Evolutionary conservation across 2,113 vertebrate species (phyloP).

Genomic region (Falcunculus frontatus): DNA sequence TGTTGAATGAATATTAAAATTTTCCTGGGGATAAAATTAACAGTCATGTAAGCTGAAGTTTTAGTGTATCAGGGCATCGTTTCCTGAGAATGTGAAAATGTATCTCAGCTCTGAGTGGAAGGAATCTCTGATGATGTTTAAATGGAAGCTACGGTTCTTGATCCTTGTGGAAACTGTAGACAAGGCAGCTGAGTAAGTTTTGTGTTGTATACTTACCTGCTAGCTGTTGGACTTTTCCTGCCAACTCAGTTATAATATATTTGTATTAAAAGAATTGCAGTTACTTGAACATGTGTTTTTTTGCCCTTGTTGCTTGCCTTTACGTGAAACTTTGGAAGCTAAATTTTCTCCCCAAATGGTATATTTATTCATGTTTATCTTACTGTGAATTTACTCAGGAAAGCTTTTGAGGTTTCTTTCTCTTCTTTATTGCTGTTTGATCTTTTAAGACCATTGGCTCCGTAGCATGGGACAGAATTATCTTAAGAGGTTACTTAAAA

Average conservation of each 20-base stretch:
- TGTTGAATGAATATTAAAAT: not conserved
- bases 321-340: not conserved
- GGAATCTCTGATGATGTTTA: not conserved
- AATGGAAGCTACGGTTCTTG: not conserved
- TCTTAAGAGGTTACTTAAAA: not conserved
- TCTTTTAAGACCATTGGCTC: not conserved
- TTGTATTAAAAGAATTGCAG: not conserved
- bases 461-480: not conserved
- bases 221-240: not conserved
- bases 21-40: not conserved
- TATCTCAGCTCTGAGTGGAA: not conserved
- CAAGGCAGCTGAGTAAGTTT: not conserved
- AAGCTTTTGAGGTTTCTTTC: not conserved
- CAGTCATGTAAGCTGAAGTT: not conserved
- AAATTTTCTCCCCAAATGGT: not conserved
- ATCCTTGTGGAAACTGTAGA: not conserved
- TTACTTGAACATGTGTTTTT: not conserved
- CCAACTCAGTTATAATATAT: not conserved
- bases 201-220: not conserved
- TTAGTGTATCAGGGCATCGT: not conserved
- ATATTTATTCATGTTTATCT: not conserved
- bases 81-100: not conserved
- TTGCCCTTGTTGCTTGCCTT: not conserved
- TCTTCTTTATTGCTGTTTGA: not conserved
- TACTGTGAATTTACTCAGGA: not conserved